These are phyloP conservation scores for Dynastes tityus DNA, from an alignment of 2,888 invertebrate species.

Conservation along the genomic window DNA sequence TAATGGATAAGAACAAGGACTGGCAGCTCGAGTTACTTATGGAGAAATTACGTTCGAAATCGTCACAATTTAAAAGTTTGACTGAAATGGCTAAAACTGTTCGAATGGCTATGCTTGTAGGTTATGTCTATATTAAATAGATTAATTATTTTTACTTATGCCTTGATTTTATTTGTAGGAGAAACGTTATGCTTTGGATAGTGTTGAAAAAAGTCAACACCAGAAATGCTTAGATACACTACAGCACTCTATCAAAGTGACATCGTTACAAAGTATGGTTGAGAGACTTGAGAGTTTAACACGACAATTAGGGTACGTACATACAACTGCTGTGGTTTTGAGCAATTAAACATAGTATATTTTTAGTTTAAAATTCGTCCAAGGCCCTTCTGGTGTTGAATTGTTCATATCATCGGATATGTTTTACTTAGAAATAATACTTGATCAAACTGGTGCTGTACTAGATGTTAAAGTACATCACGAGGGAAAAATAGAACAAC, in stretches of 20 bases:
- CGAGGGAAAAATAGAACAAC: slow-evolving; percentile 87
- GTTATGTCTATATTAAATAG: slow-evolving; percentile 60
- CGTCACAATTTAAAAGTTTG: slow-evolving; percentile 86
- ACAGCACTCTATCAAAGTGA: slow-evolving; percentile 95
- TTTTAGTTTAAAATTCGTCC: slow-evolving; percentile 87
- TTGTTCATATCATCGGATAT: slow-evolving; percentile 96
- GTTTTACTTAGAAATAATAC: slow-evolving; percentile 94
- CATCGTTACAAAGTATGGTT: slow-evolving; percentile 91
- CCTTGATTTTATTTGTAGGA: slow-evolving; percentile 75
- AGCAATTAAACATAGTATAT: slow-evolving; percentile 32
- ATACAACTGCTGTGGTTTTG: not conserved
- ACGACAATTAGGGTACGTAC: slow-evolving; percentile 84
- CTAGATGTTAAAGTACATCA: slow-evolving; percentile 94
- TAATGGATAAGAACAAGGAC: slow-evolving; percentile 77
- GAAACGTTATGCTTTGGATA: slow-evolving; percentile 90
- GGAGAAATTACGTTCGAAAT: slow-evolving; percentile 92
- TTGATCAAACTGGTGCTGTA: slow-evolving; percentile 87
- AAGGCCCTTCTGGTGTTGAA: slow-evolving; percentile 85
- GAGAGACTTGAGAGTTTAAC: slow-evolving; percentile 93
- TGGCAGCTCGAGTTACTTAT: slow-evolving; percentile 91
- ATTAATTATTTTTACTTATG: slow-evolving; percentile 7
- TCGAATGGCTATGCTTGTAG: slow-evolving; percentile 88
- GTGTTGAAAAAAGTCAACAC: slow-evolving; percentile 86
- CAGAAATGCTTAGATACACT: slow-evolving; percentile 93
- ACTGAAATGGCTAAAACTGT: slow-evolving; percentile 91